Conservation (phyloP, 2,797 vertebrate species). For the Sebastes iracundus region DNA sequence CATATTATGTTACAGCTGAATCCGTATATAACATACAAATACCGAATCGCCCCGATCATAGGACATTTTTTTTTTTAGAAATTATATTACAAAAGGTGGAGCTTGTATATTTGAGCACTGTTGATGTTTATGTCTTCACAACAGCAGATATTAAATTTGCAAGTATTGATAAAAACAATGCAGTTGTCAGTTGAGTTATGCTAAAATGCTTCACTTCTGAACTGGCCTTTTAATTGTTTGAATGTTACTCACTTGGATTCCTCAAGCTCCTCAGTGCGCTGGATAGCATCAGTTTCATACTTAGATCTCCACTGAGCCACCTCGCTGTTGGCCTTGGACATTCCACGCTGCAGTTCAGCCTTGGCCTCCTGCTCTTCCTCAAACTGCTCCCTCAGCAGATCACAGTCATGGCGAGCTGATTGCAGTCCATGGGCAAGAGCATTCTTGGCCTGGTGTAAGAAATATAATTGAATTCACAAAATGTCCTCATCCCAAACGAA, state of each 20-base stretch:
- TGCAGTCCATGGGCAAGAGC: constrained; percentile 88
- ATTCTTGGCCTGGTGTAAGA: constrained; percentile 84
- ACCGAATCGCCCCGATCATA: too few relatives aligned
- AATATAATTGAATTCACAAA: constrained; percentile 36
- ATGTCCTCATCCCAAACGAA: background rate
- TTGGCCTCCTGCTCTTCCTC: too few relatives aligned
- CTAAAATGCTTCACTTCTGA: background rate
- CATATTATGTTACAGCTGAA: too few relatives aligned
- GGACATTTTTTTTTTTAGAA: too few relatives aligned
- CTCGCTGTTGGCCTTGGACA: constrained; percentile 90
- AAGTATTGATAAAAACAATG: background rate
- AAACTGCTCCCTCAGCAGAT: too few relatives aligned
- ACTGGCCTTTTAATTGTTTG: background rate
- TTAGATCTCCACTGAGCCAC: constrained; percentile 90
- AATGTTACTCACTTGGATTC: constrained; percentile 62
- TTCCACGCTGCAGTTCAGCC: constrained; percentile 72
- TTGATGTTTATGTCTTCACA: too few relatives aligned
- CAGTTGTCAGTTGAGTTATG: background rate
- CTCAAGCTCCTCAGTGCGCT: constrained; percentile 73
- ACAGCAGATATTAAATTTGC: too few relatives aligned
- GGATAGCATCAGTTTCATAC: constrained; percentile 88
- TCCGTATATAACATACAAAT: too few relatives aligned
- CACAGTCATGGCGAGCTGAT: constrained; percentile 55
- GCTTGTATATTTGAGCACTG: too few relatives aligned
- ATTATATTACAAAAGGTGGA: too few relatives aligned